These are phyloP conservation scores for Agraylea sexmaculata DNA, from an alignment of 1,140 invertebrate species.

Conservation along the genomic window DNA sequence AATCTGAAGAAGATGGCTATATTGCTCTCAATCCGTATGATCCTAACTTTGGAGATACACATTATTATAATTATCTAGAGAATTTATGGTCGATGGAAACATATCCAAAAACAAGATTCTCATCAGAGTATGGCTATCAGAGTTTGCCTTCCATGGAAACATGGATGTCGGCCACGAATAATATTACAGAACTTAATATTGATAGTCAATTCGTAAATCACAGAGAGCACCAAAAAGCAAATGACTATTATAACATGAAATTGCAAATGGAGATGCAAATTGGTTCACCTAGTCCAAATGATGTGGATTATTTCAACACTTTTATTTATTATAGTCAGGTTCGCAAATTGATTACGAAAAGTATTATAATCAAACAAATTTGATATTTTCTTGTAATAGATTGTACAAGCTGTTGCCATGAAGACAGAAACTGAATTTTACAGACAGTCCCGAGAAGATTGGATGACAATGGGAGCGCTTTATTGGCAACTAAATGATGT, in stretches of 20 bases:
- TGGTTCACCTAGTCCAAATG: constrained; percentile 38
- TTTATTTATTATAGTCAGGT: constrained; percentile 68
- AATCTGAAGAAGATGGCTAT: constrained; percentile 64
- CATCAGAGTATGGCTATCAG: constrained; percentile 93
- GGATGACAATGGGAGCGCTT: constrained; percentile 90
- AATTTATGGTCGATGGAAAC: constrained; percentile 70
- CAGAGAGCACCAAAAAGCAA: constrained; percentile 67
- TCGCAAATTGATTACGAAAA: constrained; percentile 12
- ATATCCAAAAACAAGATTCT: constrained; percentile 74
- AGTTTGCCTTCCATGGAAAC: constrained; percentile 64
- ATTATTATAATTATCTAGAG: constrained; percentile 80
- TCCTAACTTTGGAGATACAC: constrained; percentile 78
- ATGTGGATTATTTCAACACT: constrained; percentile 40
- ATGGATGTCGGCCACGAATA: constrained; percentile 42
- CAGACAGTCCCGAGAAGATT: constrained; percentile 51
- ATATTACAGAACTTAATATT: constrained; percentile 46
- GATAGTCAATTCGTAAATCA: constrained; percentile 53
- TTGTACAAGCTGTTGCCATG: constrained; percentile 73
- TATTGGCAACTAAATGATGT: constrained; percentile 99
- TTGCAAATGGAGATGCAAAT: constrained; percentile 49
- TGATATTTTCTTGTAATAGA: background rate
- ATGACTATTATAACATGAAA: constrained; percentile 51
- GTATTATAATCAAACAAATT: background rate
- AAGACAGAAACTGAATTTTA: constrained; percentile 85
- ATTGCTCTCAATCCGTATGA: constrained; percentile 67